These are phyloP conservation scores for Forbesichthys papilliferus DNA, from an alignment of 2,113 vertebrate species.

Conservation along the genomic window DNA sequence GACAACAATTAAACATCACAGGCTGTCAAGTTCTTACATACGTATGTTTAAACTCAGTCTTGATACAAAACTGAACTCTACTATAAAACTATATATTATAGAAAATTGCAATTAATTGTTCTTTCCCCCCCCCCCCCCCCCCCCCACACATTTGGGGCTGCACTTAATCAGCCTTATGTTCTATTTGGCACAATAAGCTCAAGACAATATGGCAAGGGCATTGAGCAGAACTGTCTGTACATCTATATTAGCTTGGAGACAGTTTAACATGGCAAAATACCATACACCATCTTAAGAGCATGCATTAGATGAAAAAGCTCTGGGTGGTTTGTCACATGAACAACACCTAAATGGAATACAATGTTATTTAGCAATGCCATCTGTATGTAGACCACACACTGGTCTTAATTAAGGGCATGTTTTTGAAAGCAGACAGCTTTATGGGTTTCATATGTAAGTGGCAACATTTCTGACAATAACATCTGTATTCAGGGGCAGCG, in stretches of 20 bases:
- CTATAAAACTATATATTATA: slow-evolving; percentile 64
- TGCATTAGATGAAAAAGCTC: slow-evolving; percentile 10
- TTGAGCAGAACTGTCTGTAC: slow-evolving; percentile 14
- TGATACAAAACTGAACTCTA: slow-evolving; percentile 32
- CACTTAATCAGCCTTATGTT: slow-evolving; percentile 20
- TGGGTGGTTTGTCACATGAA: neutral
- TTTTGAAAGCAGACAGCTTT: slow-evolving; percentile 23
- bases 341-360: neutral
- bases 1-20: slow-evolving; percentile 17
- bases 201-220: slow-evolving; percentile 42
- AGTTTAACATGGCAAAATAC: slow-evolving; percentile 17
- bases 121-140: neutral
- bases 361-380: too few species aligned
- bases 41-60: slow-evolving; percentile 8
- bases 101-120: slow-evolving; percentile 18
- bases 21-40: slow-evolving; percentile 4
- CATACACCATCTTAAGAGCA: slow-evolving; percentile 37
- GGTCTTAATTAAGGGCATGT: too few species aligned
- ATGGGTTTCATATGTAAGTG: slow-evolving; percentile 15
- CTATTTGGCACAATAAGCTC: slow-evolving; percentile 48
- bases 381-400: too few species aligned
- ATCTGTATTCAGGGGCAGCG: slow-evolving; percentile 42
- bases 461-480: slow-evolving; percentile 21
- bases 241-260: slow-evolving; percentile 2
- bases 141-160: neutral